Conservation (phyloP, 2,888 invertebrate species). For the Tenthredo mesomela region DNA sequence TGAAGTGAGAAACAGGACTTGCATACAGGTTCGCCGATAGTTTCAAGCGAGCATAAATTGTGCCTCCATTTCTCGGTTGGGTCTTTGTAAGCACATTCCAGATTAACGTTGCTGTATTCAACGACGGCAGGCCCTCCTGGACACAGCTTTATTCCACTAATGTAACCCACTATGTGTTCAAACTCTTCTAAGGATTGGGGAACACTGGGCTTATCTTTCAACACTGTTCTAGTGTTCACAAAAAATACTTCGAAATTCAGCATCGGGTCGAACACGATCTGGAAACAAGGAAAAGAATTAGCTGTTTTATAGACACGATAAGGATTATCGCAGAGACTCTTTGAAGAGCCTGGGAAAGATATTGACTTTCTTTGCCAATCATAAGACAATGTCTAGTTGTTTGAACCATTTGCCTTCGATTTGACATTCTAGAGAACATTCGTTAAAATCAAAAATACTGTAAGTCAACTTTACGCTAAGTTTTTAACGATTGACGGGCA, state of each 20-base stretch:
- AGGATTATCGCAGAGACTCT: not conserved
- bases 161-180: slow-evolving; percentile 60
- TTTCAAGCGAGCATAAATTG: slow-evolving; percentile 64
- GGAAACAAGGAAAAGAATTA: not conserved
- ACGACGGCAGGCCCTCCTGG: slow-evolving; percentile 62
- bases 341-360: no score
- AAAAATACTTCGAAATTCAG: slow-evolving; percentile 62
- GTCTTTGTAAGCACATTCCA: slow-evolving; percentile 66
- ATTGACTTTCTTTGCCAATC: no score
- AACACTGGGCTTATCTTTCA: slow-evolving; percentile 59
- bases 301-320: not conserved
- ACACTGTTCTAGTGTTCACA: slow-evolving; percentile 58
- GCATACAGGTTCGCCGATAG: slow-evolving; percentile 58
- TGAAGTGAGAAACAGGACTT: slow-evolving; percentile 62
- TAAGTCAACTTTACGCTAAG: no score
- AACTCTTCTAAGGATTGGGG: slow-evolving; percentile 60
- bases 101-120: slow-evolving; percentile 59
- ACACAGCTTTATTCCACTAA: slow-evolving; percentile 62
- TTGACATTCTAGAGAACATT: no score
- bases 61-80: slow-evolving; percentile 63
- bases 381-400: no score
- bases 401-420: no score
- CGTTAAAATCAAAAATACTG: no score
- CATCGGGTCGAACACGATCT: slow-evolving; percentile 63
- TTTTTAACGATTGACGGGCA: no score